Percentiles rank a stretch among this genome's conserved stretches.
Evolutionary conservation across 2,888 invertebrate genomes (phyloP).

Genomic region (Trachelus tabidus): DNA sequence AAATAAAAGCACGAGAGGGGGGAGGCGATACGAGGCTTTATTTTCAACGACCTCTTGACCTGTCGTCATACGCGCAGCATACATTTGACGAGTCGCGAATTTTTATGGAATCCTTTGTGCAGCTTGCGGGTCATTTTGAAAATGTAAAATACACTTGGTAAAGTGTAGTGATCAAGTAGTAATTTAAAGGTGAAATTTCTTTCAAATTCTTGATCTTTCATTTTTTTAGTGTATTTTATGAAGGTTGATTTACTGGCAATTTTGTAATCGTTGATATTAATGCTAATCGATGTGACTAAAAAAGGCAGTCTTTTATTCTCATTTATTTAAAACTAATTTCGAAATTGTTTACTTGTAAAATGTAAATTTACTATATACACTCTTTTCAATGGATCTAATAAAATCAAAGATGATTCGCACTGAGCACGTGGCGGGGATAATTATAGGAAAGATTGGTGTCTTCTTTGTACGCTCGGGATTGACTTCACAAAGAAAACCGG

Average conservation of each 20-base stretch:
- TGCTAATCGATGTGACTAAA: neutral
- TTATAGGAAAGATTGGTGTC: conserved; percentile 38
- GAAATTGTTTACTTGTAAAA: neutral
- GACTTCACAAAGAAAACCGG: conserved; percentile 42
- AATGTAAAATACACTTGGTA: neutral
- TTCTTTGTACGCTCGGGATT: conserved; percentile 38
- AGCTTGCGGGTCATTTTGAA: neutral
- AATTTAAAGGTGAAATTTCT: neutral
- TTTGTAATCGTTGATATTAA: neutral
- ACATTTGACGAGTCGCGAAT: neutral
- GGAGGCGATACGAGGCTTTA: neutral
- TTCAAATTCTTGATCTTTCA: neutral
- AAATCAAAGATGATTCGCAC: conserved; percentile 24
- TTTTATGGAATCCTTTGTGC: neutral
- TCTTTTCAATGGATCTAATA: neutral
- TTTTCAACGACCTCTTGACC: neutral
- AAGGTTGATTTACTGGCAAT: too few species aligned
- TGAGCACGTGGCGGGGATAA: conserved; percentile 33
- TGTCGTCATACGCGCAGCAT: neutral
- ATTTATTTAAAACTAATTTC: neutral
- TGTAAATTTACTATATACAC: neutral
- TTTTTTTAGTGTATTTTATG: neutral
- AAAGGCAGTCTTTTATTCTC: neutral
- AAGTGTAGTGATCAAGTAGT: too few species aligned
- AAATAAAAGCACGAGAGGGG: neutral